These are phyloP conservation scores for Morpho achilles DNA, from an alignment of 2,888 invertebrate genomes.

Conservation along the genomic window DNA sequence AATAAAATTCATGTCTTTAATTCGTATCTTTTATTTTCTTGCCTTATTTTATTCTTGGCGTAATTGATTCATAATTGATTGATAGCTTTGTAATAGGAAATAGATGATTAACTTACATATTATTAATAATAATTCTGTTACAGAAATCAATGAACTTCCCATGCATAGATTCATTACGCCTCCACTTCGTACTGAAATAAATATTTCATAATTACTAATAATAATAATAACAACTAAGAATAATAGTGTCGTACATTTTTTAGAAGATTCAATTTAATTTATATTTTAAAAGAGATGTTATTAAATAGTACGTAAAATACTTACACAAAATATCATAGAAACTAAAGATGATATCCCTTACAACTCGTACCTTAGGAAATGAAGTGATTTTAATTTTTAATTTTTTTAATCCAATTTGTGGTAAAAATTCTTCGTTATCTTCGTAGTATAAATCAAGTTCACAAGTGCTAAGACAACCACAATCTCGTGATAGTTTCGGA, in stretches of 20 bases:
- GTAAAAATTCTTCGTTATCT: constrained; percentile 45
- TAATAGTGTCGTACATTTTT: too few relatives aligned
- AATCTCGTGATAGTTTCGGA: constrained; percentile 50
- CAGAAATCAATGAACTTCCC: constrained; percentile 61
- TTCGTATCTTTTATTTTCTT: too few relatives aligned
- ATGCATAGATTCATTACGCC: constrained; percentile 63
- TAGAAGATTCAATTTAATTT: too few relatives aligned
- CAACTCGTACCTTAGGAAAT: constrained; percentile 84
- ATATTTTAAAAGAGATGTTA: too few relatives aligned
- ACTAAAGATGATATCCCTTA: constrained; percentile 84
- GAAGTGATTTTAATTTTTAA: constrained; percentile 77
- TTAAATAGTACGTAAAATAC: constrained; percentile 29
- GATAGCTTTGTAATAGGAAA: constrained; percentile 26
- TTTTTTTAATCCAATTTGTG: constrained; percentile 38
- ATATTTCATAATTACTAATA: neutral
- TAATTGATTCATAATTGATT: neutral
- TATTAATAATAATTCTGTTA: constrained; percentile 52
- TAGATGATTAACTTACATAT: constrained; percentile 40
- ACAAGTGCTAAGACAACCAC: constrained; percentile 58
- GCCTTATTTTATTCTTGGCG: too few relatives aligned
- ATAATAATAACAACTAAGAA: too few relatives aligned
- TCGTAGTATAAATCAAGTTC: constrained; percentile 56
- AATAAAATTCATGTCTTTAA: too few relatives aligned
- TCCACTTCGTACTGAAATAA: constrained; percentile 58
- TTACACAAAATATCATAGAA: constrained; percentile 85